Percentiles rank a stretch among this genome's conserved stretches.
Evolutionary conservation across 2,888 invertebrate species (phyloP).

Genomic region (Theodoxus fluviatilis): DNA sequence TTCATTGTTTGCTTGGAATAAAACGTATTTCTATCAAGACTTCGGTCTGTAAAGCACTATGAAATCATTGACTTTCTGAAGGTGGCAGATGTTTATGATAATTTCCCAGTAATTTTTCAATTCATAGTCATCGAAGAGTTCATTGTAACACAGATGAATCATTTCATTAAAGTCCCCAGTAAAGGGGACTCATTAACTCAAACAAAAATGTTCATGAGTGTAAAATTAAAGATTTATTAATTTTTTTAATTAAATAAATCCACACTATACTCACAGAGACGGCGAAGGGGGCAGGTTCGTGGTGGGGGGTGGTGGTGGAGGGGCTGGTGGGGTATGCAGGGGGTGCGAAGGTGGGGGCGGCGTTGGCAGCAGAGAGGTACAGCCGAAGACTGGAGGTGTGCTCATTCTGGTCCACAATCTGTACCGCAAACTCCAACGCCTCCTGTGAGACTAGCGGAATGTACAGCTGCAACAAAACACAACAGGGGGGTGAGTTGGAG

Average conservation of each 20-base stretch:
- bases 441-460: slow-evolving; percentile 58
- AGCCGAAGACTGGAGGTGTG: slow-evolving; percentile 55
- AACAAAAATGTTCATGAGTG: no score
- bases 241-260: background rate
- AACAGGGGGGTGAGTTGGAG: no score
- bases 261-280: background rate
- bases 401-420: slow-evolving; percentile 58
- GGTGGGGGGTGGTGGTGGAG: slow-evolving; percentile 22
- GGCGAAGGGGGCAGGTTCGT: background rate
- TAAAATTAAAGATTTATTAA: background rate
- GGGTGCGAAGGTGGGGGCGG: slow-evolving; percentile 25
- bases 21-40: no score
- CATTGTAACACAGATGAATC: no score
- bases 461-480: slow-evolving; percentile 49
- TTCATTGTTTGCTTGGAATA: no score
- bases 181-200: no score
- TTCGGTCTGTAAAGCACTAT: no score
- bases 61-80: no score
- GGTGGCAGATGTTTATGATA: no score
- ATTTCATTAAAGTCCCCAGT: no score
- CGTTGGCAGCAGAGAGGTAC: slow-evolving; percentile 43
- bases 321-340: slow-evolving; percentile 24
- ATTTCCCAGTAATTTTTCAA: no score
- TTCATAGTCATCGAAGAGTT: no score
- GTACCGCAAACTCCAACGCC: slow-evolving; percentile 61